Percentiles rank a stretch among this genome's conserved stretches.
Evolutionary conservation across 2,888 invertebrate genomes (phyloP).

Genomic region (Meandrusa payeni): DNA sequence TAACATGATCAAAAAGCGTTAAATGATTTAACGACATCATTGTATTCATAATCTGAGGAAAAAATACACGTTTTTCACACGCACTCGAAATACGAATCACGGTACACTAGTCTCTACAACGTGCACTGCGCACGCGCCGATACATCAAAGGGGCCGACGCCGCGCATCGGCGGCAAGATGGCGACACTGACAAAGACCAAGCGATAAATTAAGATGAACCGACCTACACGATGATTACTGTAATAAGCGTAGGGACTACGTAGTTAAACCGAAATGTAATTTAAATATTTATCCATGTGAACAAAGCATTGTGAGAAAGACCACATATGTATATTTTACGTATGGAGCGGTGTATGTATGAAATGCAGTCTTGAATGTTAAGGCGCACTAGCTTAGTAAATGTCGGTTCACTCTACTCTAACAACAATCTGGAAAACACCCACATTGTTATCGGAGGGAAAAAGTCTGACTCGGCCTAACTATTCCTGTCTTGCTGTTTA

Average conservation of each 20-base stretch:
- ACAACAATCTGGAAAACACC: no score
- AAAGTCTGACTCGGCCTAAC: no score
- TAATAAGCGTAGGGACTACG: slow-evolving; percentile 2
- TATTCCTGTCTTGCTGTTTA: no score
- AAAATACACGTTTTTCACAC: slow-evolving; percentile 38
- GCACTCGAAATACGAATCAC: slow-evolving; percentile 51
- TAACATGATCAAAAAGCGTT: slow-evolving; percentile 13
- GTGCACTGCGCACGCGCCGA: slow-evolving; percentile 65
- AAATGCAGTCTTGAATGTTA: no score
- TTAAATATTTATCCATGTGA: slow-evolving; percentile 1
- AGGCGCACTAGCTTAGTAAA: no score
- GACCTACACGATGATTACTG: slow-evolving; percentile 27
- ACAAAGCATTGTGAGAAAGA: slow-evolving; percentile 7
- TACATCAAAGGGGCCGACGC: slow-evolving; percentile 42
- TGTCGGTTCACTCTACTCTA: no score
- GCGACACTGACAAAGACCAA: slow-evolving; percentile 42
- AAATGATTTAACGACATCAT: slow-evolving; percentile 34
- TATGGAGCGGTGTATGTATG: no score
- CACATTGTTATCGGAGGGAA: no score
- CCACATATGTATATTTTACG: no score
- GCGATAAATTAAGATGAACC: slow-evolving; percentile 28
- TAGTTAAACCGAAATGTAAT: slow-evolving; percentile 12
- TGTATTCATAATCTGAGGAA: slow-evolving; percentile 46
- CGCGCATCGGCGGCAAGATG: slow-evolving; percentile 43
- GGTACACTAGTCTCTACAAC: slow-evolving; percentile 41